Evolutionary conservation across 2,888 invertebrate species (phyloP).

Genomic region (Palloptera scutellata): DNA sequence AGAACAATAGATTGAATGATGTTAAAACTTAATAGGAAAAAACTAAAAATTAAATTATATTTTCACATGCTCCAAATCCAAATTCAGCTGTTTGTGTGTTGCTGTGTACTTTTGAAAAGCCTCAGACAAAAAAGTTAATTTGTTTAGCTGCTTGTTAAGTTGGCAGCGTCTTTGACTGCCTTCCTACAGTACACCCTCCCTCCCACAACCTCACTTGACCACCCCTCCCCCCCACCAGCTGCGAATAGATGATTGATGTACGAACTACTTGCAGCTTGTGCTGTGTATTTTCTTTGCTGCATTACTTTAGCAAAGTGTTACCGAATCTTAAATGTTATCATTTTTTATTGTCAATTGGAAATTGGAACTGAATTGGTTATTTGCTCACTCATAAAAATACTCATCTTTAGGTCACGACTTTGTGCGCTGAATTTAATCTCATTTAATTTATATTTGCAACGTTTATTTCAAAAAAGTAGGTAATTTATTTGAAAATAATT

Average conservation of each 20-base stretch:
- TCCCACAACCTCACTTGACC: too few relatives aligned
- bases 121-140: neutral
- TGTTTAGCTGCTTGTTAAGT: neutral
- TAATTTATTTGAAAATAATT: neutral
- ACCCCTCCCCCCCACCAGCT: too few relatives aligned
- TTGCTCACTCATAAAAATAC: neutral
- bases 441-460: neutral
- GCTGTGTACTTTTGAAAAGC: neutral
- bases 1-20: too few relatives aligned
- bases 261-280: too few relatives aligned
- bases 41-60: neutral
- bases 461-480: neutral
- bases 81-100: neutral
- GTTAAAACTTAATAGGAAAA: too few relatives aligned
- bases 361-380: neutral
- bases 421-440: neutral
- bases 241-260: too few relatives aligned
- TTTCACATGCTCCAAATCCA: slow-evolving; percentile 1
- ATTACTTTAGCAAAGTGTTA: too few relatives aligned
- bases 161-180: too few relatives aligned
- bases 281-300: too few relatives aligned
- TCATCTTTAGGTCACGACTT: neutral
- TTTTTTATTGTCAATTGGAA: slow-evolving; percentile 18
- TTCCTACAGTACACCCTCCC: too few relatives aligned
- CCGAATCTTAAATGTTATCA: neutral